Conservation (phyloP, 2,888 invertebrate genomes). For the Ennomos quercinarius region DNA sequence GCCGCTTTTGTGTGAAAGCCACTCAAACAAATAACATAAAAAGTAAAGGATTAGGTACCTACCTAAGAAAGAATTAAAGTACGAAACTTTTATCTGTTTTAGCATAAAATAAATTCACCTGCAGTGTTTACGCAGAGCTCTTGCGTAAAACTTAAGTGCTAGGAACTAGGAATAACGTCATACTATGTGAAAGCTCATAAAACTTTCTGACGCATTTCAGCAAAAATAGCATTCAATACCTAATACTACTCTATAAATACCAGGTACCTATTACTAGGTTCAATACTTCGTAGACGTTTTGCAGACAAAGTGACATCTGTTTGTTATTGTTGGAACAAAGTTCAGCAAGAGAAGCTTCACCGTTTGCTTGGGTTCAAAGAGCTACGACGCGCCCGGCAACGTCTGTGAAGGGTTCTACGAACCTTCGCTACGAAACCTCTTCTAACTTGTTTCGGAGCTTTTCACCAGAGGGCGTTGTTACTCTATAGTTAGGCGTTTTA, state of each 20-base stretch:
- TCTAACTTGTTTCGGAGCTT: constrained; percentile 15
- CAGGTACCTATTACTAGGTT: not conserved
- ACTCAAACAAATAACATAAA: no score
- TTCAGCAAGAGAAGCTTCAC: constrained; percentile 3
- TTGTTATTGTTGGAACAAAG: not conserved
- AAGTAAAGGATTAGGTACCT: no score
- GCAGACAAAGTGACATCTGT: constrained; percentile 18
- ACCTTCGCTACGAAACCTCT: not conserved
- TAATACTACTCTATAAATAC: not conserved
- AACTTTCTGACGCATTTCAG: constrained; percentile 22
- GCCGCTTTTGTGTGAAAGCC: no score
- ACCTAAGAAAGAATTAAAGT: no score
- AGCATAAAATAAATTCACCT: not conserved
- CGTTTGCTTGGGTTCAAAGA: no score
- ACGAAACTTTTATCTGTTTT: not conserved
- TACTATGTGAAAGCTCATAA: constrained; percentile 46
- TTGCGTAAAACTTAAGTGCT: constrained; percentile 47
- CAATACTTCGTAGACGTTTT: not conserved
- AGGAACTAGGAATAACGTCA: constrained; percentile 50
- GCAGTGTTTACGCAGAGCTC: constrained; percentile 43
- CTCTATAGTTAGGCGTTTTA: constrained; percentile 3
- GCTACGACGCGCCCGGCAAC: not conserved
- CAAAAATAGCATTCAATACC: not conserved
- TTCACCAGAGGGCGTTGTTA: constrained; percentile 27
- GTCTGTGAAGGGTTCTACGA: not conserved